Base-by-base conservation (phyloP, 2,797 vertebrate genomes). In the Leptatherina wallacei region DNA sequence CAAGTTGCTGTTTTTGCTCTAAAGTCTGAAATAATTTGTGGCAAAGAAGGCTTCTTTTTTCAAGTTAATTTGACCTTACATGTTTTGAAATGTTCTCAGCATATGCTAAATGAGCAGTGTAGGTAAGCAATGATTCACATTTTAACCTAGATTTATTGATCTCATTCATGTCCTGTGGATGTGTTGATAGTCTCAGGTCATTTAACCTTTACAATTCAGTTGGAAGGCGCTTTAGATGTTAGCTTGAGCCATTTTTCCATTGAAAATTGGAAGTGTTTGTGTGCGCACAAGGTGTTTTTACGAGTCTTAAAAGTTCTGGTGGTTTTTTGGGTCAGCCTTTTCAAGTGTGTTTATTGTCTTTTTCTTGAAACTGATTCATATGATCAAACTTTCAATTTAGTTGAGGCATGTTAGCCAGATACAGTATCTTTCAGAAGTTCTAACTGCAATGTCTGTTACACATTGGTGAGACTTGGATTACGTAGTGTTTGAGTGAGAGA, bases 401-500 rank as follows among this genome's bases (percentile, higher is more conserved):
- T 68, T n/a, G 24, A 61, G 32, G 20, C 65, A 71, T 77, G 61
- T 81, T 54, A 52, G 61, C 33, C 49, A 65, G 64, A 80, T 78
- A 44, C 83, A 70, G 27, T 27, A 61, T 79, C 66, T 80, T 69
- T 44, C 61, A 64, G 32, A 32, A 54, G 24, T 75, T 64, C 71
- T 52, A 51, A 30, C 57, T 52, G 62, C 83, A 69, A 83, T 82
- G 73, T 79, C 60, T 77, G 47, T 71, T 54, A 60, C 76, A 70
- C 60, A 77, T 32, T 73, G 73, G 58, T 71, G 68, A 79, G 68
- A 80, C 59, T 16, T 61, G 74, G 70, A 68, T 83, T 42, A 75
- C 68, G 16, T 69, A 51, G 44, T 51, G 40, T 56, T 63, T 62
- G 74, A 58, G 32, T 38, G 51, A 61, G 61, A 54, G 58, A 38